Evolutionary conservation across 2,797 vertebrate species (phyloP), one percentile per base, ranked within the genome.

Genomic region (Cyclura pinguis): DNA sequence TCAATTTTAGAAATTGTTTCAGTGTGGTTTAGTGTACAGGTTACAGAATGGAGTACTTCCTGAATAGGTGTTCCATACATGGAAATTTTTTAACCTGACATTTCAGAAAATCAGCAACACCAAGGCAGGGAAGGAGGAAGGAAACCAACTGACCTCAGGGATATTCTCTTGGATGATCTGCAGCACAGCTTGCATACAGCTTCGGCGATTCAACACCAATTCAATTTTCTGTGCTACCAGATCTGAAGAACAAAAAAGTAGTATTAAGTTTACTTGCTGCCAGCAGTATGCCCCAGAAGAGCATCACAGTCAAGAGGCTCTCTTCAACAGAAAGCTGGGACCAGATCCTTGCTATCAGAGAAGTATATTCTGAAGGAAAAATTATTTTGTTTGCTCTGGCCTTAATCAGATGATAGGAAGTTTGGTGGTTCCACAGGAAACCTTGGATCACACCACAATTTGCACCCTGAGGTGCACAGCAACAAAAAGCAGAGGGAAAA

Each of bases 131-230:
- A 67, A 5, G 12, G 22, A 22, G 42, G 52, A 16, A 6, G 5
- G 52, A 35, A 62, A 29, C 16, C 0, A 3, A 4, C 90, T 95
- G 94, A 99, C 99, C 98, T 98, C 98, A 32, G 98, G 98, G 93
- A 99, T 98, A 94, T 99, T 98, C 87, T 98, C 98, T 95, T 98
- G 97, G 73, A 99, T 98, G 88, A 99, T 98, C 76, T 97, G 97
- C 64, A 98, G 92, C 82, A 98, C 96, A 6, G 98, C 97, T 6
- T 96, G 95, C 98, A 99, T 98, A 93, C 95, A 98, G 20, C 81
- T 97, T 92, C 96, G 98, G 59, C 98, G 97, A 92, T 97, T 98
- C 91, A 99, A 94, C 89, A 98, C 97, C 14, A 98, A 95, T 5
- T 98, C 97, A 47, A 99, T 97, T 87, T 98, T 98, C 73, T 98